Evolutionary conservation across 1,140 invertebrate species (phyloP).

Genomic region (Zaprionus davidi): DNA sequence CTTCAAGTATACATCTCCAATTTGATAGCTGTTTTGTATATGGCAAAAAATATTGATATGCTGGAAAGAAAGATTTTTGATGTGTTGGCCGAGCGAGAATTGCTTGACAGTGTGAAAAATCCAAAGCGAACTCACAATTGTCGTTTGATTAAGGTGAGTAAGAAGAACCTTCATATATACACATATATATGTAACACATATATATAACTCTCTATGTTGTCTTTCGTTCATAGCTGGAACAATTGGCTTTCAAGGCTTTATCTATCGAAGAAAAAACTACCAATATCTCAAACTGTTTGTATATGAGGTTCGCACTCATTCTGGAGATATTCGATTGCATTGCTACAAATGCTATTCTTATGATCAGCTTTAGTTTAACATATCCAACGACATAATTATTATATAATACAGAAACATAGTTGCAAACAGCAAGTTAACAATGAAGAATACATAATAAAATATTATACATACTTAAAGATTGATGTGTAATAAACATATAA

Average conservation of each 20-base stretch:
- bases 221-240: slow-evolving; percentile 4
- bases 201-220: background rate
- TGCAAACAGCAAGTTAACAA: no score
- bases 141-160: background rate
- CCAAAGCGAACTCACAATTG: background rate
- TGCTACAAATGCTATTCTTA: background rate
- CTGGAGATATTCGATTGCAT: slow-evolving; percentile 11
- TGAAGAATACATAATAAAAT: no score
- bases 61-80: slow-evolving; percentile 3
- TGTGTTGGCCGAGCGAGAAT: background rate
- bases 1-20: background rate
- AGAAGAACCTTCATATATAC: background rate
- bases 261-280: background rate
- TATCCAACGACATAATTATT: background rate
- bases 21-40: background rate
- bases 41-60: background rate
- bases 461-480: no score
- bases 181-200: background rate
- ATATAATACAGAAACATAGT: background rate
- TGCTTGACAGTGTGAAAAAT: background rate
- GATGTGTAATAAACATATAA: no score
- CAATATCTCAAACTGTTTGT: slow-evolving; percentile 12
- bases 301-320: background rate
- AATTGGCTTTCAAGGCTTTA: slow-evolving; percentile 2
- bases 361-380: slow-evolving; percentile 5